These are phyloP conservation scores for Strongylocentrotus purpuratus DNA, from an alignment of 35 echinoderm and acorn worm species.

Conservation along the genomic window DNA sequence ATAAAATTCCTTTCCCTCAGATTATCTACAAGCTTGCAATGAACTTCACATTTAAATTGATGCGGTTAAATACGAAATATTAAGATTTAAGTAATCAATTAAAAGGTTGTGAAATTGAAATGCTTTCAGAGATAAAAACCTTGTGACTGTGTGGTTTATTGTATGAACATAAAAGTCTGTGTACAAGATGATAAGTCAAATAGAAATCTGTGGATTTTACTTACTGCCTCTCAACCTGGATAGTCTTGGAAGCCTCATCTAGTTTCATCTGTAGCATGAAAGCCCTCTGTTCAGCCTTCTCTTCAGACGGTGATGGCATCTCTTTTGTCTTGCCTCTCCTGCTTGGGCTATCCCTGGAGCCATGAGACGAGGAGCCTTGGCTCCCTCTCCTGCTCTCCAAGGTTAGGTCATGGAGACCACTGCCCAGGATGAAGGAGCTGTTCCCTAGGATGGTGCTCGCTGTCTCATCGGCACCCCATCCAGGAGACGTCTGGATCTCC, in stretches of 20 bases:
- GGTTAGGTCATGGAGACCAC: neutral
- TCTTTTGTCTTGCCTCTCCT: slow-evolving; percentile 54
- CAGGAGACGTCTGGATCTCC: slow-evolving; percentile 28
- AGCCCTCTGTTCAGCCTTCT: slow-evolving; percentile 70
- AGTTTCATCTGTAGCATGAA: slow-evolving; percentile 92
- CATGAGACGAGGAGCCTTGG: neutral
- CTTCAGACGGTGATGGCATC: slow-evolving; percentile 77
- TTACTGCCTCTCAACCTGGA: slow-evolving; percentile 93
- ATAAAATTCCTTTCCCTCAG: no score
- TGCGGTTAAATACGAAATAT: no score
- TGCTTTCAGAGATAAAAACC: no score
- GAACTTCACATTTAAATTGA: no score
- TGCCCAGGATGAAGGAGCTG: neutral
- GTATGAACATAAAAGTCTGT: neutral
- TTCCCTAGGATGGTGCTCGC: neutral
- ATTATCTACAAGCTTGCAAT: no score
- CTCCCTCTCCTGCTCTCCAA: slow-evolving; percentile 25
- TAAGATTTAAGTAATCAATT: no score
- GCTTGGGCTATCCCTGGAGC: slow-evolving; percentile 20
- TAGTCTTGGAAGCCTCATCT: slow-evolving; percentile 85
- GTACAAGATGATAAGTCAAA: neutral
- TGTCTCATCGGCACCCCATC: neutral
- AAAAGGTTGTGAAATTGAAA: no score
- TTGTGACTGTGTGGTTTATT: no score
- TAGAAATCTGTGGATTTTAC: slow-evolving; percentile 30